Evolutionary conservation across 2,797 vertebrate species (phyloP), one percentile per base, ranked within the genome.

Genomic region (Chlorospingus flavigularis): DNA sequence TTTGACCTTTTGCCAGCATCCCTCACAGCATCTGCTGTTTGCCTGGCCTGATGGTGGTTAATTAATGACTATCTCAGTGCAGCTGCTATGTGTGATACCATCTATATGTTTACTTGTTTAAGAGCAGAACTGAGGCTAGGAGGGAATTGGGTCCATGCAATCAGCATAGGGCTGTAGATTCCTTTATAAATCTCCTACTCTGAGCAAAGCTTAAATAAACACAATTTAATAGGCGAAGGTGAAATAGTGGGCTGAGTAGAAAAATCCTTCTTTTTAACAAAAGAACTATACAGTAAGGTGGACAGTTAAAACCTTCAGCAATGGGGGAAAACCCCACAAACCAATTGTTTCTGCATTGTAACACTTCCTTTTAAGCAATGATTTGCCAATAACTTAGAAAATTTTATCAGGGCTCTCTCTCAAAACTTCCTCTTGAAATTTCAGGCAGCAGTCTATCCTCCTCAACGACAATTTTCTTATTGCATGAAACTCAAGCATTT

Each of bases 331-430:
- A 12, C 2, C 2, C 28, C 78, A 83, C 28, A 72, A 88, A 72
- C 25, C 54, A 74, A 60, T 65, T 86, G 43, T 66, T 94, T 95
- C 92, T 88, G 70, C 39, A 14, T 78, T 94, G 82, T 86, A 90
- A 90, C 82, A 73, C 25, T 88, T 95, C 96, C 96, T 88, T 63
- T 97, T 95, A 94, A 75, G 91, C 87, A 96, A 97, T 0, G 1
- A 76, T 94, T 95, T 94, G 85, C 79, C 70, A 94, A 24, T 53
- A 88, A 55, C 43, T 85, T 55, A 57, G 37, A 80, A 65, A 15
- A 35, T 68, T 90, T 84, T 78, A 70, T 43, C 51, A 90, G 79
- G n/a, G 7, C 63, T 55, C 19, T 70, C 33, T 79, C 58, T 80
- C 66, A 94, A 83, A 86, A 50, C 25, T 91, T 94, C 86, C 93